Evolutionary conservation across 1,140 invertebrate species (phyloP), one percentile per base, ranked within the genome.

Genomic region (Drosophila nannoptera): DNA sequence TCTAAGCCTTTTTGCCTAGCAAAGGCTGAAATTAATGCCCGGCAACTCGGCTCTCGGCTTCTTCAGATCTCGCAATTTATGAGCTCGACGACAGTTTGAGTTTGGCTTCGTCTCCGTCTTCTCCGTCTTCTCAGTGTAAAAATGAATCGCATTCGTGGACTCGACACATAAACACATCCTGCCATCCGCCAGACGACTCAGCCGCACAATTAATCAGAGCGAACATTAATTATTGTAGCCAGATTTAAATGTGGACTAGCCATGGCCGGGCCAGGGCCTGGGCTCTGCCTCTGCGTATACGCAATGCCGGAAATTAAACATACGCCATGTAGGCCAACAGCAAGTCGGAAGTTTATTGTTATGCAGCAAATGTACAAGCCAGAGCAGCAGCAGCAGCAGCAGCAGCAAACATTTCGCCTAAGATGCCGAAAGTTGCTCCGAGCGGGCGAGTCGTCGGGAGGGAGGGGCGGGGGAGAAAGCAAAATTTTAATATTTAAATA

Each of bases 221-320:
- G 38, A 16, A 63, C 58, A 83, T 73, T 65, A 73, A 69, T 69
- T 78, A 58, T 64, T 35, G 63, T 56, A 33, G 36, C 29, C 14
- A 38, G 53, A 42, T 64, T 54, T 52, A 31, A 52, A 58, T 56
- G 32, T 35, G 32, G 42, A n/a, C 12, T 33, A 7, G 38, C 7
- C n/a, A n/a, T 42, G 33, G n/a, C 40, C 40, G 12, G 11, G 29
- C 22, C 5, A 5, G 4, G 12, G 43, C 32, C 35, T 22, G 35
- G n/a, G 31, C 1, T 22, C 3, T 22, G 22, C 1, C 22, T 22
- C 1, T 45, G 22, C 65, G 69, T 84, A 78, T 84, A 69, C 73
- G 66, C 75, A 84, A 80, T 76, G 65, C 73, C 78, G 78, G 80
- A 83, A 83, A 83, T 83, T 83, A 83, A 84, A 80, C 80, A 83